Evolutionary conservation across 1,140 invertebrate genomes (phyloP).

Genomic region (Cataglyphis hispanica): DNA sequence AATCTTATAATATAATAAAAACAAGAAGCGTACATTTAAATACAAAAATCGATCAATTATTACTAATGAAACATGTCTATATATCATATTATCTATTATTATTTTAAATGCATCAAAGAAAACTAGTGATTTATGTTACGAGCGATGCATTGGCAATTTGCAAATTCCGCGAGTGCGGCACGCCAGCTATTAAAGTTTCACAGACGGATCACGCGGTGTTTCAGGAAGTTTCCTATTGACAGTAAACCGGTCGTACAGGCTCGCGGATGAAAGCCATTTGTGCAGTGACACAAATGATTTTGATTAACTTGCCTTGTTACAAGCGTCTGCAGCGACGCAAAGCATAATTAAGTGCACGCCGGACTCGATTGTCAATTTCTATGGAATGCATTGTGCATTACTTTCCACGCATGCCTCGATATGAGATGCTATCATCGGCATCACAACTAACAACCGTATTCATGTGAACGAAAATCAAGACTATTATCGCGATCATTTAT

Average conservation of each 20-base stretch:
- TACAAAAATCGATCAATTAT: neutral
- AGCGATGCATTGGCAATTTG: conserved; percentile 36
- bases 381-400: conserved; percentile 54
- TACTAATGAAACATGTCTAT: neutral
- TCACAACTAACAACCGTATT: conserved; percentile 47
- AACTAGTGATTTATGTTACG: conserved; percentile 44
- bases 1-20: neutral
- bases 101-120: conserved; percentile 6
- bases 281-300: conserved; percentile 65
- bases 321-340: conserved; percentile 55
- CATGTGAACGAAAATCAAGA: conserved; percentile 41
- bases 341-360: conserved; percentile 61
- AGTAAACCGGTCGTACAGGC: conserved; percentile 47
- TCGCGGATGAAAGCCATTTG: conserved; percentile 59
- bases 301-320: conserved; percentile 67
- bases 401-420: conserved; percentile 45
- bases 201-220: conserved; percentile 54
- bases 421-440: conserved; percentile 47
- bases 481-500: conserved; percentile 41
- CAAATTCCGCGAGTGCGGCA: conserved; percentile 33
- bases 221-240: conserved; percentile 57
- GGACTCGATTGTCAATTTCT: conserved; percentile 56
- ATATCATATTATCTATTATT: neutral
- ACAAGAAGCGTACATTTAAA: neutral
- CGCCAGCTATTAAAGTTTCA: conserved; percentile 35